These are phyloP conservation scores for Frankliniella intonsa DNA, from an alignment of 2,888 invertebrate genomes.

Conservation along the genomic window DNA sequence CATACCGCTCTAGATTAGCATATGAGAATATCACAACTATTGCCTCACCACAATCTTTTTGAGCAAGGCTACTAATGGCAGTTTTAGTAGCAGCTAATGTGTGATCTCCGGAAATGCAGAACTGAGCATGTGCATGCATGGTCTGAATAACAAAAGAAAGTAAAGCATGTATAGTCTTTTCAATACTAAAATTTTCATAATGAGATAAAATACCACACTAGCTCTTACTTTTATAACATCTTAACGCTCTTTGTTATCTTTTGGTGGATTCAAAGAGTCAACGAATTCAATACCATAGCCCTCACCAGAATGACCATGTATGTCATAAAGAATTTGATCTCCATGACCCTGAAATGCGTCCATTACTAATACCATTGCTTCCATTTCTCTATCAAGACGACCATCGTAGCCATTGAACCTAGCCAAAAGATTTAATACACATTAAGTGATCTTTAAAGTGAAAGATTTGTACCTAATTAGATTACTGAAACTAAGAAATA, in stretches of 20 bases:
- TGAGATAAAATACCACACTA: background rate
- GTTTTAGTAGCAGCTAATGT: constrained; percentile 76
- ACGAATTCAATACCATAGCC: constrained; percentile 69
- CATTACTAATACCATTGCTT: constrained; percentile 82
- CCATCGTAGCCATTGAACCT: constrained; percentile 94
- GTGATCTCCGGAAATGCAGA: constrained; percentile 89
- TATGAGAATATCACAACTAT: constrained; percentile 91
- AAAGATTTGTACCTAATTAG: no score
- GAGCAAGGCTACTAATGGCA: constrained; percentile 64
- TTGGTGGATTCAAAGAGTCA: constrained; percentile 65
- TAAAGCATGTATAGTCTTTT: background rate
- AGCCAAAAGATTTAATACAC: no score
- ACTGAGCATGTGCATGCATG: constrained; percentile 96
- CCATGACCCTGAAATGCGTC: constrained; percentile 88
- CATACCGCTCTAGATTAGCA: constrained; percentile 87
- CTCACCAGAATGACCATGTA: constrained; percentile 93
- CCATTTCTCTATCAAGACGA: constrained; percentile 83
- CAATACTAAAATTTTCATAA: background rate
- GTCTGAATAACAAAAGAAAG: constrained; percentile 51
- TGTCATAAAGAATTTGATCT: constrained; percentile 84
- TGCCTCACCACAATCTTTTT: constrained; percentile 78
- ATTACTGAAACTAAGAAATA: no score
- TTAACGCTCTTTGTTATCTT: constrained; percentile 81
- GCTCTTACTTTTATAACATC: constrained; percentile 62
- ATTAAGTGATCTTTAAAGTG: no score